phyloP scores from a whole-genome alignment of 2,888 invertebrate species.

The Leuctra nigra region DNA sequence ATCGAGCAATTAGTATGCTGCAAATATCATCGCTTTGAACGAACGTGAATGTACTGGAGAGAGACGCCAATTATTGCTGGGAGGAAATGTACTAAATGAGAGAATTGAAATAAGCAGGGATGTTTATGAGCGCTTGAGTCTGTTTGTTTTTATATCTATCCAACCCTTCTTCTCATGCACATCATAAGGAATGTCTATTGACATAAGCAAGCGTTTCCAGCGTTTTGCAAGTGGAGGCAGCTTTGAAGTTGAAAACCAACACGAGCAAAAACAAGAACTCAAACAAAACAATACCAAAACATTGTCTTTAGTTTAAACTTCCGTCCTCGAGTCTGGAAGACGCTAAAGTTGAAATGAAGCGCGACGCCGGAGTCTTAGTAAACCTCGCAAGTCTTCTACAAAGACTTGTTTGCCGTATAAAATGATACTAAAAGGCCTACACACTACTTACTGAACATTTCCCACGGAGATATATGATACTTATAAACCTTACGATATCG shows the following conservation, averaged over 20 bases:
- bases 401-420: constrained; percentile 1
- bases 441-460: not conserved
- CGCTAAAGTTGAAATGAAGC: constrained; percentile 3
- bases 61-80: too few relatives aligned
- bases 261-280: constrained; percentile 4
- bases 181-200: too few relatives aligned
- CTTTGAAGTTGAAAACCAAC: not conserved
- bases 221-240: not conserved
- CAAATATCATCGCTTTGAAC: too few relatives aligned
- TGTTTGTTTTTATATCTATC: too few relatives aligned
- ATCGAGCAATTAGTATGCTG: too few relatives aligned
- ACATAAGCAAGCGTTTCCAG: constrained; percentile 1
- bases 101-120: too few relatives aligned
- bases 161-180: too few relatives aligned
- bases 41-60: too few relatives aligned
- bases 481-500: constrained; percentile 8
- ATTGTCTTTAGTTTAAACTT: constrained; percentile 14
- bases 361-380: not conserved
- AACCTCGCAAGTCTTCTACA: constrained; percentile 1
- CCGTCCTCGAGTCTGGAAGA: constrained; percentile 2
- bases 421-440: not conserved
- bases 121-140: too few relatives aligned
- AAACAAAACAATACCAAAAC: constrained; percentile 9
- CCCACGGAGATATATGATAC: not conserved
- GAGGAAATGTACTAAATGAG: too few relatives aligned